Conservation (phyloP, 2,888 invertebrate genomes). For the Allacma fusca region DNA sequence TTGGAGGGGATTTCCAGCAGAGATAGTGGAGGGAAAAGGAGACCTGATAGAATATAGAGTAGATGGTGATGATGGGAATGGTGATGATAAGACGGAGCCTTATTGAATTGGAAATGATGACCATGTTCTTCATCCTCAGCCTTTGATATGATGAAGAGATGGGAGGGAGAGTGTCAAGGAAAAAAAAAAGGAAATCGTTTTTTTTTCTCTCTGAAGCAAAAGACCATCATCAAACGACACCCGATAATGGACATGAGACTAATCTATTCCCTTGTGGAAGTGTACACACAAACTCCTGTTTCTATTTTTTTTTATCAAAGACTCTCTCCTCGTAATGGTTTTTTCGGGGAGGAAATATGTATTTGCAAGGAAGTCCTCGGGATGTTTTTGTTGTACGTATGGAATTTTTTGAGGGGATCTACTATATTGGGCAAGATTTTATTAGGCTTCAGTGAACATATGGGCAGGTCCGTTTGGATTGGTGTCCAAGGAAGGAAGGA, state of each 20-base stretch:
- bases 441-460: too few species aligned
- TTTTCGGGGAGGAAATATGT: too few species aligned
- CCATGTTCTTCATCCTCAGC: slow-evolving; percentile 25
- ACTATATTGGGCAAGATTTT: too few species aligned
- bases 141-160: slow-evolving; percentile 27
- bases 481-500: too few species aligned
- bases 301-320: neutral
- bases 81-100: slow-evolving; percentile 41
- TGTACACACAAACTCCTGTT: neutral
- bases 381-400: too few species aligned
- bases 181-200: slow-evolving; percentile 13
- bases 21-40: too few species aligned
- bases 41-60: slow-evolving; percentile 32
- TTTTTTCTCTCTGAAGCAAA: neutral
- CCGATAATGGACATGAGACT: slow-evolving; percentile 41
- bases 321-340: too few species aligned
- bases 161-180: neutral
- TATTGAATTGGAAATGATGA: slow-evolving; percentile 44
- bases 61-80: slow-evolving; percentile 50
- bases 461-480: too few species aligned
- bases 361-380: too few species aligned
- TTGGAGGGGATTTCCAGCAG: too few species aligned
- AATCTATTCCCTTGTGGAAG: slow-evolving; percentile 33
- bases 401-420: too few species aligned
- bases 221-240: slow-evolving; percentile 36